Evolutionary conservation across 23 tunicate genomes (phyloP), one percentile per base, ranked within the genome.

Genomic region (Clavelina lepadiformis): DNA sequence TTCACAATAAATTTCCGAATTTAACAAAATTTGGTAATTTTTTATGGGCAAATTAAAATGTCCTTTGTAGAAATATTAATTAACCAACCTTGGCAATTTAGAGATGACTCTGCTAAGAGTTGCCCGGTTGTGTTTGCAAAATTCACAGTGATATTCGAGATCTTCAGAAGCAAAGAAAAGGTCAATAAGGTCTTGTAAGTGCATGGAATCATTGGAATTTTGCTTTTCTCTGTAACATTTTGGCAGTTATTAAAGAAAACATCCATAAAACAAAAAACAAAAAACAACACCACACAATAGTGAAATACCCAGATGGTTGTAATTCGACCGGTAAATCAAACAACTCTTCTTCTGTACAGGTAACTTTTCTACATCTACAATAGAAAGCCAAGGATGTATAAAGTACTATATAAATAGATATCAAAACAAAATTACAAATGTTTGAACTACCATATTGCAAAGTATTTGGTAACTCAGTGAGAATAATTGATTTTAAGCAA

Each of bases 261-360:
- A n/a, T n/a, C n/a, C n/a, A n/a, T n/a, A n/a, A n/a, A n/a, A n/a
- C n/a, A n/a, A n/a, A n/a, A n/a, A n/a, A n/a, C n/a, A n/a, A n/a
- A n/a, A n/a, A n/a, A n/a, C 8, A 58, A 58, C 8, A 58, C 58
- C 20, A 53, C 6, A 53, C 21, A 53, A 53, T 11, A n/a, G n/a
- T n/a, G n/a, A n/a, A n/a, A n/a, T n/a, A n/a, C n/a, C n/a, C n/a
- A n/a, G n/a, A n/a, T n/a, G n/a, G n/a, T n/a, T n/a, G n/a, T n/a
- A 76, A 29, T 41, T 76, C 73, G 66, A 76, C 66, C 25, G 82
- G 73, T 1, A 76, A 53, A 38, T 76, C 82, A 61, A 32, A 64
- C 57, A 53, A 31, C 21, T 65, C 66, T 31, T 76, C 73, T 29
- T 76, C 71, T 29, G 28, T 66, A 19, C 35, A 38, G 11, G 82